Evolutionary conservation across 2,888 invertebrate genomes (phyloP), one percentile per base, ranked within the genome.

Genomic region (Sceliomorpha sp.): DNA sequence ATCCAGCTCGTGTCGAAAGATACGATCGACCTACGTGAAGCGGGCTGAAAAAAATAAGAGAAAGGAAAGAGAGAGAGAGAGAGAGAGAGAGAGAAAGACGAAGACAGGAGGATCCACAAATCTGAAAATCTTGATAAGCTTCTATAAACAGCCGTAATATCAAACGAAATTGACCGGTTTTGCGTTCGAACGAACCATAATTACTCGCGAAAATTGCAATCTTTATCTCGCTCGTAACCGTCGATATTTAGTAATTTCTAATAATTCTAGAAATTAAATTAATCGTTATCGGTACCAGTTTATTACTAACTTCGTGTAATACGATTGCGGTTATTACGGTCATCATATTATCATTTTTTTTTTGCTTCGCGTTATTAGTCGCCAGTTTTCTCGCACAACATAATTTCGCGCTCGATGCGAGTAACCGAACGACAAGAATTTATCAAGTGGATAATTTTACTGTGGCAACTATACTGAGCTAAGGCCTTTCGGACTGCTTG

Each of bases 101-200:
- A n/a, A n/a, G n/a, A n/a, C n/a, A 13, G 13, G 14, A 14, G 17
- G 17, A 17, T 17, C 17, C 9, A 17, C 37, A 15, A 37, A 15
- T 17, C 17, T 37, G 1, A 12, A 9, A 15, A 37, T 17, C 37
- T 37, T 37, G 37, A 37, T 37, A 34, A 34, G 14, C 12, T 34
- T 34, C 34, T 10, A 13, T 5, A 34, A 34, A 13, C 14, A 14
- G 8, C 34, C 34, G 14, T 13, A 34, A 34, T 34, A 13, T 34
- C 13, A 13, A 34, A 13, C 8, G 1, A 2, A 34, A 34, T 8
- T 10, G 34, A 14, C 13, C 14, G 13, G 12, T 34, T 13, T 8
- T 13, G 13, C 4, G 34, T 34, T 34, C 4, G 12, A 34, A 34
- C 34, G 14, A 34, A 34, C 14, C 34, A 29, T 29, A 29, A 34